Evolutionary conservation across 2,888 invertebrate species (phyloP).

Genomic region (Brachyptera putata): DNA sequence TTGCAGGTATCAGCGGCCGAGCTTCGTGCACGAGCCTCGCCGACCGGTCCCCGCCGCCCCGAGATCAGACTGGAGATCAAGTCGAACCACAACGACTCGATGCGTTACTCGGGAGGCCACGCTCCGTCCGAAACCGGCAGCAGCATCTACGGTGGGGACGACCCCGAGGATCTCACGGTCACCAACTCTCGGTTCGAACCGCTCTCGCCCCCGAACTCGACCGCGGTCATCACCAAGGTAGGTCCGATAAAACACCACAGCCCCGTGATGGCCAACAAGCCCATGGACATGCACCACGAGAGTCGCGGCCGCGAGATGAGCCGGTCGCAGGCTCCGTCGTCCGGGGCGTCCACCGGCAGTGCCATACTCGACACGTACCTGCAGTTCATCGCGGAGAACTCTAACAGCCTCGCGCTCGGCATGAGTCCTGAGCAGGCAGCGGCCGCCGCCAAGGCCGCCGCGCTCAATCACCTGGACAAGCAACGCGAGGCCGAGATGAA

Average conservation of each 20-base stretch:
- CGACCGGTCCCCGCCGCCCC: conserved; percentile 63
- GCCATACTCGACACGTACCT: conserved; percentile 83
- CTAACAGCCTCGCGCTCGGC: conserved; percentile 59
- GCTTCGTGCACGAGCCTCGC: conserved; percentile 76
- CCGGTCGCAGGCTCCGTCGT: conserved; percentile 41
- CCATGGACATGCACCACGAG: conserved; percentile 56
- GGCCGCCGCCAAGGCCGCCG: conserved; percentile 52
- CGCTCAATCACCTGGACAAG: conserved; percentile 65
- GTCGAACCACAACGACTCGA: conserved; percentile 45
- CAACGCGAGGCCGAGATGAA: conserved; percentile 60
- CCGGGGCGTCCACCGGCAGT: conserved; percentile 59
- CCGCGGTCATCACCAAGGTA: conserved; percentile 33
- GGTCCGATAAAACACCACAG: conserved; percentile 40
- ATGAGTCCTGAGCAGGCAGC: conserved; percentile 62
- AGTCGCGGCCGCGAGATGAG: conserved; percentile 24
- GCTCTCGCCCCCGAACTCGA: conserved; percentile 31
- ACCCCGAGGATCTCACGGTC: conserved; percentile 78
- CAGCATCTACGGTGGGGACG: conserved; percentile 72
- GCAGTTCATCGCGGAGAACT: conserved; percentile 82
- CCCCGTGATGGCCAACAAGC: conserved; percentile 52
- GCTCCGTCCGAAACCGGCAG: conserved; percentile 60
- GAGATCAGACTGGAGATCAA: conserved; percentile 71
- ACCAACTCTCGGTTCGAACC: conserved; percentile 32
- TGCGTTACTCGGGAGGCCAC: conserved; percentile 40
- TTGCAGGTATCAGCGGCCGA: conserved; percentile 58